Percentiles rank a stretch among this genome's conserved stretches.
Evolutionary conservation across 2,797 vertebrate genomes (phyloP).

Genomic region (Zalophus californianus): DNA sequence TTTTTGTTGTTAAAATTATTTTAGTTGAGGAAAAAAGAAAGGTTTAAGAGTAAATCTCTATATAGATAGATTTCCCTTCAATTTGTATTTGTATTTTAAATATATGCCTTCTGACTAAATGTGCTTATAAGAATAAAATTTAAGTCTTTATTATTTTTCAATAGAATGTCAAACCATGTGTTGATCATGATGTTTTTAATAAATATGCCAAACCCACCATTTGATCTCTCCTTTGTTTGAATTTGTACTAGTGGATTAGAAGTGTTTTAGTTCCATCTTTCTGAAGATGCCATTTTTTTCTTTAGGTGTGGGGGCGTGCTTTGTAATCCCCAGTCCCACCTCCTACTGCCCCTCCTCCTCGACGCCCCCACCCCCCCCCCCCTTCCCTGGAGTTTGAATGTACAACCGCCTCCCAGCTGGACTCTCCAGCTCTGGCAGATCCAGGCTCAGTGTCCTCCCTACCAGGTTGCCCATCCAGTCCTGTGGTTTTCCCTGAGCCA

Average conservation of each 20-base stretch:
- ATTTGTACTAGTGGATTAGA: neutral
- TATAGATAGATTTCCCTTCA: neutral
- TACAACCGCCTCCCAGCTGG: neutral
- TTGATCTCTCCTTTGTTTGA: neutral
- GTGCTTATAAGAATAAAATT: neutral
- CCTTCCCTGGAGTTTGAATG: neutral
- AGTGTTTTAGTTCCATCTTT: neutral
- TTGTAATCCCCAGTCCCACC: neutral
- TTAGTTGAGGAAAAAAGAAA: slow-evolving; percentile 53
- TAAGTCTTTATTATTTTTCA: slow-evolving; percentile 37
- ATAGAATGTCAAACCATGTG: neutral
- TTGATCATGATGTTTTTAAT: slow-evolving; percentile 36
- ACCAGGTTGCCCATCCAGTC: neutral
- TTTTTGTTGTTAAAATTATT: slow-evolving; percentile 29
- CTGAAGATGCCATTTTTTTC: neutral
- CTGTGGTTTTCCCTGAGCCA: neutral
- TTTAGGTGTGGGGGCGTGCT: neutral
- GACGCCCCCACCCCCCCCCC: rapidly evolving
- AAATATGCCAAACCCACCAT: neutral
- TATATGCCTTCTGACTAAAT: slow-evolving; percentile 58
- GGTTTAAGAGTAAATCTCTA: slow-evolving; percentile 21
- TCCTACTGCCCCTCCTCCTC: neutral
- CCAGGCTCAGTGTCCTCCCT: neutral
- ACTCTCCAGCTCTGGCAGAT: neutral
- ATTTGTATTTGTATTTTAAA: slow-evolving; percentile 41